Base-by-base conservation (phyloP, 1,140 invertebrate genomes). In the Oncopeltus fasciatus region DNA sequence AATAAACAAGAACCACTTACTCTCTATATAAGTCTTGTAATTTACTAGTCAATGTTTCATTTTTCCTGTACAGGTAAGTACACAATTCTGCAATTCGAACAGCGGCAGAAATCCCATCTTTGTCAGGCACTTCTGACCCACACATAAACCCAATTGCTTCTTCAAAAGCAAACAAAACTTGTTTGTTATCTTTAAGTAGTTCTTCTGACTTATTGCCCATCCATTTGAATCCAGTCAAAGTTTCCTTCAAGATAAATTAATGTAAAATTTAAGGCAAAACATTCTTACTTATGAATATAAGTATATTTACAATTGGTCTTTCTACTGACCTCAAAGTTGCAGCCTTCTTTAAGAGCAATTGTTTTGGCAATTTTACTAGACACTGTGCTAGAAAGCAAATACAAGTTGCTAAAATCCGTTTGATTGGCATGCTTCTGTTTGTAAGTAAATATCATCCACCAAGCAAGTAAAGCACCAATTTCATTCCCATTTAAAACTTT, bases 201-300 rank as follows among this genome's bases (percentile, higher is more conserved):
- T 95, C 80, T 31, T 84, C 72, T 0, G 86, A 78, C 74, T 81
- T 82, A 72, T 98, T 99, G 70, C 91, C 95, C 90, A 99, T 98
- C 95, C 95, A 99, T 71, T 99, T 99, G 72, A 99, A 99, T 0
- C 97, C 89, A n/a, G 97, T 99, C 51, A 99, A 77, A 0, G 96
- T 99, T 76, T 99, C 94, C 74, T 88, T 68, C 60, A 61, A 66
- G 65, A 61, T 60, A 20, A 57, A 64, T 38, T 38, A 9, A 9
- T 5, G 33, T 5, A 2, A 44, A 14, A 44, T 44, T 14, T 1
- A 44, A 1, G 2, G 43, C 2, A 44, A 2, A 44, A 44, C 14
- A n/a, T n/a, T n/a, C n/a, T n/a, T n/a, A n/a, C n/a, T n/a, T n/a
- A n/a, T n/a, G n/a, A n/a, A n/a, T n/a, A n/a, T n/a, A n/a, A n/a